Percentiles rank a stretch among this genome's conserved stretches.
These are phyloP conservation scores for Macropis europaea DNA, from an alignment of 2,888 invertebrate species.

Conservation along the genomic window DNA sequence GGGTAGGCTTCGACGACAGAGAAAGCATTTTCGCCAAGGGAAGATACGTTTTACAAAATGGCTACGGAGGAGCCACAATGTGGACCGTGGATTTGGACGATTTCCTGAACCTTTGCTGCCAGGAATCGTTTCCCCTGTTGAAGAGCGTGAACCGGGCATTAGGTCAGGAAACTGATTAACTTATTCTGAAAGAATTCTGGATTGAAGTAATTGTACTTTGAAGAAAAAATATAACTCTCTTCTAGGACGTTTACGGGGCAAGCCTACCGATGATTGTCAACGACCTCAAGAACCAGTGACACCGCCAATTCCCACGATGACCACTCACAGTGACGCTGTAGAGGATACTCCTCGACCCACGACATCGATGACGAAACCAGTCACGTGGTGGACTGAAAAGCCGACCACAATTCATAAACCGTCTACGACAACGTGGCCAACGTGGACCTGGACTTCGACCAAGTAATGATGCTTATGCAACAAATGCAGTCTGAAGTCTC, in stretches of 20 bases:
- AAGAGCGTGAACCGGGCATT: slow-evolving; percentile 89
- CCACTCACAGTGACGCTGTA: slow-evolving; percentile 85
- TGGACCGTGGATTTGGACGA: slow-evolving; percentile 96
- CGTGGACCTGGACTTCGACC: slow-evolving; percentile 63
- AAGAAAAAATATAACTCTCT: slow-evolving; percentile 54
- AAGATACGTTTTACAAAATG: slow-evolving; percentile 86
- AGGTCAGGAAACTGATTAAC: slow-evolving; percentile 80
- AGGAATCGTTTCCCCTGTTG: slow-evolving; percentile 88
- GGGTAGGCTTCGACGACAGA: slow-evolving; percentile 94
- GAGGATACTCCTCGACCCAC: slow-evolving; percentile 68
- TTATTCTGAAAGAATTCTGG: too few species aligned
- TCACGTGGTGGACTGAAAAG: slow-evolving; percentile 73
- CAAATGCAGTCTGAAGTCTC: too few species aligned
- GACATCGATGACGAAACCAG: slow-evolving; percentile 62
- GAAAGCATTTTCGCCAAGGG: slow-evolving; percentile 89
- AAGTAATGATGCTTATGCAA: too few species aligned
- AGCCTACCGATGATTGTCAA: slow-evolving; percentile 83
- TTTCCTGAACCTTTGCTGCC: slow-evolving; percentile 91
- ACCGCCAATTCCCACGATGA: slow-evolving; percentile 88
- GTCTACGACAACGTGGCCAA: slow-evolving; percentile 9
- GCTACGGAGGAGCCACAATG: slow-evolving; percentile 90
- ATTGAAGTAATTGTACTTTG: neutral
- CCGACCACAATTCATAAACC: slow-evolving; percentile 47
- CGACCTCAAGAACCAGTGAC: slow-evolving; percentile 88
- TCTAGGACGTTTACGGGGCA: slow-evolving; percentile 79